Evolutionary conservation across 2,113 vertebrate species (phyloP), one percentile per base, ranked within the genome.

Genomic region (Zosterops japonicus): DNA sequence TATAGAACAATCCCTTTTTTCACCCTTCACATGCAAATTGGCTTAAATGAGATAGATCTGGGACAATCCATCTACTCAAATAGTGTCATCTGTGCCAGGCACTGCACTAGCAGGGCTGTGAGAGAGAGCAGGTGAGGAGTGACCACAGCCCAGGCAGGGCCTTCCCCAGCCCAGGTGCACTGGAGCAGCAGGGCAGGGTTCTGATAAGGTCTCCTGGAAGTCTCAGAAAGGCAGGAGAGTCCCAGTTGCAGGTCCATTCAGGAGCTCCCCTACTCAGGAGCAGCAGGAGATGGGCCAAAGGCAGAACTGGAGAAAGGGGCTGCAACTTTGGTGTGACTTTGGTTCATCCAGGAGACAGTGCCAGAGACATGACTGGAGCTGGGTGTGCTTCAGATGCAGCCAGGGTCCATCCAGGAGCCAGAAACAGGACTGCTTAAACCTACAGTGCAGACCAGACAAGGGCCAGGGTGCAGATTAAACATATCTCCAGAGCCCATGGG

Each of bases 211-310:
- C 56, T 69, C 16, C 50, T 56, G 87, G 33, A 11, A 14, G 22
- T 10, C 33, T 50, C 57, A 50, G 46, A 33, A 49, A 11, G 22
- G 11, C 36, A 61, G 36, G 14, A 67, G 29, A 25, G 76, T 33
- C 12, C 2, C 18, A n/a, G 23, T 0, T 60, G 7, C n/a, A 79
- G 42, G 6, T 47, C 14, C 14, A 9, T 36, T 22, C 0, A 0
- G 19, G 49, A 63, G 10, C 5, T 59, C 2, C 12, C 3, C 2
- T 1, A 2, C 13, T 33, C 33, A 60, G 36, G 17, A 53, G 21
- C 39, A 78, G 29, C 31, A 53, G 46, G 28, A 87, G 20, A 24
- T 31, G 65, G 4, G 42, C 17, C 36, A 49, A 68, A 86, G 41
- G 35, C 31, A 60, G 41, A 59, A 14, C 10, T 33, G 31, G 36